These are phyloP conservation scores for Theretra japonica DNA, from an alignment of 2,888 invertebrate species.

Conservation along the genomic window DNA sequence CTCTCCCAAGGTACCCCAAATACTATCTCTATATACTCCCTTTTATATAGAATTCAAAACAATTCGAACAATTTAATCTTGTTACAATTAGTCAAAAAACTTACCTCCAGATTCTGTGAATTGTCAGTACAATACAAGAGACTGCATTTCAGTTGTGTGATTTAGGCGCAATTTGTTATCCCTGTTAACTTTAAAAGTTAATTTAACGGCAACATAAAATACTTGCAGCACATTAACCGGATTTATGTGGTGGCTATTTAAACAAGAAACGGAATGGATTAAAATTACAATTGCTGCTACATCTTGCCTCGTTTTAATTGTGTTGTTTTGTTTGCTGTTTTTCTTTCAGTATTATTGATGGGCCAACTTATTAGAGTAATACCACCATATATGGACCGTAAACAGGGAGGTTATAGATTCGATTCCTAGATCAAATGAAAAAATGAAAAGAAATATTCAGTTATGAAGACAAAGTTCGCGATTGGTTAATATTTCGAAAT, in stretches of 20 bases:
- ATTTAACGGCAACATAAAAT: constrained; percentile 10
- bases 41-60: no score
- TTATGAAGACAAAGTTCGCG: no score
- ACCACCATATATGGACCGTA: no score
- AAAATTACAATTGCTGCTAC: constrained; percentile 6
- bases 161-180: constrained; percentile 18
- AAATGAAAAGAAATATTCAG: no score
- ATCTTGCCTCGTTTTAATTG: not conserved
- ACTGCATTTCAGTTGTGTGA: not conserved
- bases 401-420: no score
- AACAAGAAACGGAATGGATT: not conserved
- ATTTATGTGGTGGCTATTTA: constrained; percentile 20
- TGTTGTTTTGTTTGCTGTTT: not conserved
- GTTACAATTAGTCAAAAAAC: not conserved
- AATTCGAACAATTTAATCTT: no score
- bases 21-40: no score
- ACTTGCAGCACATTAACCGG: constrained; percentile 3
- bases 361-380: no score
- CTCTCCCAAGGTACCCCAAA: no score
- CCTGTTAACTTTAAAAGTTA: constrained; percentile 18
- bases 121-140: not conserved
- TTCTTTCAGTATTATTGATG: no score
- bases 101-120: constrained; percentile 15
- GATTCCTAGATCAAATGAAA: no score
- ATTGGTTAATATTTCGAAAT: no score